Base-by-base conservation (phyloP, 1,140 invertebrate genomes). In the Notospermus geniculatus region DNA sequence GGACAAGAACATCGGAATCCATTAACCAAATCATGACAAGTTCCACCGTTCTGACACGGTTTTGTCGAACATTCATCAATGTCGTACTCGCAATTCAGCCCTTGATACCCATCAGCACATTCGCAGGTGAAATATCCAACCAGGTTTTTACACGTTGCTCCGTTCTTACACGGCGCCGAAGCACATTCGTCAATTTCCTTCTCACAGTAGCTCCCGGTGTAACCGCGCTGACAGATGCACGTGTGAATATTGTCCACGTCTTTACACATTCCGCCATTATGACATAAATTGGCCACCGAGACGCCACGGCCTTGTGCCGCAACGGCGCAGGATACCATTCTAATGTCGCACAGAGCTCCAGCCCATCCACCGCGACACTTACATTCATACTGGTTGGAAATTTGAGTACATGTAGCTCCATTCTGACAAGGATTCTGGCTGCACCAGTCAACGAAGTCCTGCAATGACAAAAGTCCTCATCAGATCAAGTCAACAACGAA, bases 261-360 rank as follows among this genome's bases (percentile, higher is more conserved):
- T 28, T 91, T 84, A 83, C 95, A 97, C 30, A 88, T 92, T 22
- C 90, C 94, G 11, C 92, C 92, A 82, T 97, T 93, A 58, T 88
- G 82, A 78, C 95, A 97, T 0, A 90, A 86, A 66, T 90, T 87
- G 0, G 85, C 86, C n/a, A 85, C 83, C 75, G 54, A 1, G 11
- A 72, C 66, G 56, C 66, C 69, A 71, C 94, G 95, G 1, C 90
- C 83, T 1, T 89, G 83, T 0, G 92, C 88, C 0, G 94, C 72
- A 15, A 59, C 65, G 13, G 50, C 46, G 62, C 77, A 79, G 0
- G 74, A 64, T 4, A 72, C 93, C 88, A 92, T 94, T 71, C 92
- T 90, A 0, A 97, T 91, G 74, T 97, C 94, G 74, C 94, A 97
- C 0, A 93, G 85, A 68, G 91, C 90, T 1, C 95, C 94, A 0